Evolutionary conservation across 2,888 invertebrate genomes (phyloP).

Genomic region (Limnephilus rhombicus): DNA sequence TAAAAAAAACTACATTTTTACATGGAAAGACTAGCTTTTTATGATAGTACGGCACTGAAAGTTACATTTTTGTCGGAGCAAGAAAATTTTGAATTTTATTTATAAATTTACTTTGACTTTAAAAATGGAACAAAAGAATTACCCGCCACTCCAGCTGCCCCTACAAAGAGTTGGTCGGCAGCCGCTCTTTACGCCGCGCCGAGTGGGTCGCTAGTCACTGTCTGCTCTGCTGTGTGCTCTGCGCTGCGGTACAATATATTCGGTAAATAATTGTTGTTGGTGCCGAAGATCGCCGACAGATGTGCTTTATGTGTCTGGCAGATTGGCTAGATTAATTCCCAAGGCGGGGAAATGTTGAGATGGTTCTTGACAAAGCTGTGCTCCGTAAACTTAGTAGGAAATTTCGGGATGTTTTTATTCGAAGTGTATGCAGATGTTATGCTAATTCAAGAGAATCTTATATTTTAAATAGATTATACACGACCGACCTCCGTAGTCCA

Average conservation of each 20-base stretch:
- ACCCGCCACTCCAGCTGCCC: too few relatives aligned
- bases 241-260: background rate
- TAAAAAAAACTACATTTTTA: too few relatives aligned
- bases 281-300: conserved; percentile 35
- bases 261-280: conserved; percentile 27
- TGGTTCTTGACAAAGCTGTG: background rate
- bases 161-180: too few relatives aligned
- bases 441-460: background rate
- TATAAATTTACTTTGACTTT: too few relatives aligned
- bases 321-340: conserved; percentile 7
- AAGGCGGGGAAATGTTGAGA: background rate
- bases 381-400: background rate
- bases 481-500: too few relatives aligned
- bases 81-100: too few relatives aligned
- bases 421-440: background rate
- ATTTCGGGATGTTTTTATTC: background rate
- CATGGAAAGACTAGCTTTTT: too few relatives aligned
- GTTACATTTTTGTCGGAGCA: too few relatives aligned
- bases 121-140: too few relatives aligned
- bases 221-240: background rate
- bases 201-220: background rate
- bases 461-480: too few relatives aligned
- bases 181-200: too few relatives aligned
- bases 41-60: too few relatives aligned
- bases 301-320: conserved; percentile 32